Evolutionary conservation across 2,888 invertebrate species (phyloP).

Genomic region (Volucella bombylans): DNA sequence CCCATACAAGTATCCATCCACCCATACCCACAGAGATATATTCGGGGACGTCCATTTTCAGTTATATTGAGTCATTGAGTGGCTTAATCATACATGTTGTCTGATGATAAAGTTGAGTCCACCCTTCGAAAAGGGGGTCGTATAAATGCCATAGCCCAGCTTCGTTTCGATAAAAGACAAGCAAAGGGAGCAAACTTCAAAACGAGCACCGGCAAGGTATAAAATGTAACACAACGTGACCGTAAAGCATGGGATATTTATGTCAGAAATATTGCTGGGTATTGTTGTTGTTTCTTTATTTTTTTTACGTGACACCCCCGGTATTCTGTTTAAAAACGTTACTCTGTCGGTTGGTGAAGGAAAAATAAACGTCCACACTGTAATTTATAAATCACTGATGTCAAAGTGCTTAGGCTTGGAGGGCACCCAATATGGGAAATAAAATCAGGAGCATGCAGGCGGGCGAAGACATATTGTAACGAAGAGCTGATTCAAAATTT

Average conservation of each 20-base stretch:
- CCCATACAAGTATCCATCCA: constrained; percentile 8
- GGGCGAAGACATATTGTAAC: constrained; percentile 39
- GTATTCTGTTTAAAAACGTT: constrained; percentile 6
- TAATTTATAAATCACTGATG: constrained; percentile 59
- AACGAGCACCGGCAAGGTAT: constrained; percentile 38
- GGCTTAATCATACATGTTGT: constrained; percentile 63
- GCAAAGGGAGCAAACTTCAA: constrained; percentile 10
- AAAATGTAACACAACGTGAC: constrained; percentile 53
- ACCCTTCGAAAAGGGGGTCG: constrained; percentile 47
- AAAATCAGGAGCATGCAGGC: constrained; percentile 5
- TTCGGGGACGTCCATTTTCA: constrained; percentile 45
- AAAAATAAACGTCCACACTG: constrained; percentile 51
- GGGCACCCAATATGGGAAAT: constrained; percentile 18
- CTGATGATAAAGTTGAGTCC: constrained; percentile 64
- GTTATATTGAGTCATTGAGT: constrained; percentile 49
- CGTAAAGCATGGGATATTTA: constrained; percentile 47
- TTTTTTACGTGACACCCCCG: constrained; percentile 1
- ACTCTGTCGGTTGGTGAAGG: constrained; percentile 15
- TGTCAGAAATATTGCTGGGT: background rate
- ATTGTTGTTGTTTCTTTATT: background rate
- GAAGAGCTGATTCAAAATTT: constrained; percentile 34
- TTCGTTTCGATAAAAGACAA: constrained; percentile 30
- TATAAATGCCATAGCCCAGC: constrained; percentile 46
- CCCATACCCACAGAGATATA: constrained; percentile 15
- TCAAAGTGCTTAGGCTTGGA: constrained; percentile 27